phyloP scores from a whole-genome alignment of 2,888 invertebrate genomes.

The Agrotis clavis region DNA sequence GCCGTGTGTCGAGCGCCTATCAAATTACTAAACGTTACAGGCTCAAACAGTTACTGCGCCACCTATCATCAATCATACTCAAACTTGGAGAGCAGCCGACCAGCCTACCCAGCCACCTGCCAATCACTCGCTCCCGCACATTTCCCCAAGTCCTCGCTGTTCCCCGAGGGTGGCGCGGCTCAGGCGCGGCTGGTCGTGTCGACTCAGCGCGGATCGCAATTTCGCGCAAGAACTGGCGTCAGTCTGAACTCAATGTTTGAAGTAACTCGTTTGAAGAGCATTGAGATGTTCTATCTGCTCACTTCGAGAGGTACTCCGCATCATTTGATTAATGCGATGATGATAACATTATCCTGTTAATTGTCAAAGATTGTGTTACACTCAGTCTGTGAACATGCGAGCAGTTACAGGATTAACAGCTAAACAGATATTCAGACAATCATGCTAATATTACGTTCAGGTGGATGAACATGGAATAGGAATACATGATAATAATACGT shows the following conservation, averaged over 20 bases:
- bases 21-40: constrained; percentile 63
- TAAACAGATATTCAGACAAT: too few relatives aligned
- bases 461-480: too few relatives aligned
- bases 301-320: constrained; percentile 27
- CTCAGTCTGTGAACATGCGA: neutral
- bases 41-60: constrained; percentile 52
- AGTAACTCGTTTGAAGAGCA: constrained; percentile 64
- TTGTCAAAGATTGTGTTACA: neutral
- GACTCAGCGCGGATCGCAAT: constrained; percentile 74
- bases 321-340: constrained; percentile 21
- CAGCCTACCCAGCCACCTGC: constrained; percentile 59
- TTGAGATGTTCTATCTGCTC: constrained; percentile 59
- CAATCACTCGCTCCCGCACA: constrained; percentile 47
- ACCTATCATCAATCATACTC: constrained; percentile 76
- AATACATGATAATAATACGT: too few relatives aligned
- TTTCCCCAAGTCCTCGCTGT: neutral
- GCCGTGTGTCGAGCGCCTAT: constrained; percentile 45
- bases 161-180: constrained; percentile 43
- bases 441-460: too few relatives aligned
- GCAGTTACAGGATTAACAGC: too few relatives aligned
- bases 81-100: constrained; percentile 61
- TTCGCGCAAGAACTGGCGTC: constrained; percentile 73
- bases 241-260: constrained; percentile 69
- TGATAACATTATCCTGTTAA: constrained; percentile 22
- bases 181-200: constrained; percentile 64